Conservation (phyloP, 2,797 vertebrate species). For the Natrix natrix region DNA sequence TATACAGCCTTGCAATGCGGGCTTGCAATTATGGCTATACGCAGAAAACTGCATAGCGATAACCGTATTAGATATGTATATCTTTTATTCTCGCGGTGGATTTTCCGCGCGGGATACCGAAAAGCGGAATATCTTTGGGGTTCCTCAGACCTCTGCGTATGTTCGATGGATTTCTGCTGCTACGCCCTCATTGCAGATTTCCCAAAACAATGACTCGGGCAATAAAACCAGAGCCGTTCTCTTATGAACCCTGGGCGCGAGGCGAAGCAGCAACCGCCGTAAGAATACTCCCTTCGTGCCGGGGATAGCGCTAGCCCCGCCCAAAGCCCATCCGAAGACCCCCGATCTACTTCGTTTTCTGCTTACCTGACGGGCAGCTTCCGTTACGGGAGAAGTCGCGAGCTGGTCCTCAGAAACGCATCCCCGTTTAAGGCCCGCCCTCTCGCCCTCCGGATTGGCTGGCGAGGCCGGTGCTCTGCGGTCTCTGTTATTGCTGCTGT, state of each 20-base stretch:
- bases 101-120: background rate
- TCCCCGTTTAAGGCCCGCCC: background rate
- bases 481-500: background rate
- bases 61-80: background rate
- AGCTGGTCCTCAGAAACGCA: background rate
- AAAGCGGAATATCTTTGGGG: background rate
- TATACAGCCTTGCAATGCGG: too few species aligned
- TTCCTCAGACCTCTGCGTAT: background rate
- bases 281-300: background rate
- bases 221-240: background rate
- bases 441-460: background rate
- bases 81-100: background rate
- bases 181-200: background rate
- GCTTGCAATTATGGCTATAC: background rate
- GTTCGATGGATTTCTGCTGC: background rate
- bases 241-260: background rate
- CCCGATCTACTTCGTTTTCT: too few species aligned
- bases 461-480: background rate
- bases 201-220: background rate
- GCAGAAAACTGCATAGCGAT: background rate
- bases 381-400: fast-evolving
- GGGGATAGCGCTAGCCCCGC: background rate
- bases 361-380: background rate
- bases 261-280: background rate
- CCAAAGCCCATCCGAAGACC: background rate